Conservation (phyloP, 1,140 invertebrate genomes). For the Heterodera carotae region DNA sequence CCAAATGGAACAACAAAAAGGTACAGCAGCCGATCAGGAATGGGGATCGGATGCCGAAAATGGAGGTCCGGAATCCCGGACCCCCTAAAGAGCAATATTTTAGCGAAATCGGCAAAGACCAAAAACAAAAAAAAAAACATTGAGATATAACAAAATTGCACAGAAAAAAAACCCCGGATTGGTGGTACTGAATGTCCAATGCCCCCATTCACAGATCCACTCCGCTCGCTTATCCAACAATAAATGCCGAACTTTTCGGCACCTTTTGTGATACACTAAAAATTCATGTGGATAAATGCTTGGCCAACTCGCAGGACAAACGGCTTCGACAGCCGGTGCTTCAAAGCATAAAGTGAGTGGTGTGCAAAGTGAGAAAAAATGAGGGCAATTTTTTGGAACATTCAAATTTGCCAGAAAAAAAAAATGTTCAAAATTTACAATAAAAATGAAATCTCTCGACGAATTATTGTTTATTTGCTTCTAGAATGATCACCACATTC, state of each 20-base stretch:
- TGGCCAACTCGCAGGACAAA: conserved; percentile 29
- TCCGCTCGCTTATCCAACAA: neutral
- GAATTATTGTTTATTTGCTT: neutral
- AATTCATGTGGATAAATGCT: conserved; percentile 36
- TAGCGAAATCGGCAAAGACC: neutral
- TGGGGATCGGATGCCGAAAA: too few relatives aligned
- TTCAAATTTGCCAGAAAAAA: too few relatives aligned
- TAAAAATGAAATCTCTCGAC: too few relatives aligned
- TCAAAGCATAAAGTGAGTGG: conserved; percentile 20
- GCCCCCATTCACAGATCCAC: conserved; percentile 28
- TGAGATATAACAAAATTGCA: too few relatives aligned
- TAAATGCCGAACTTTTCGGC: conserved; percentile 37
- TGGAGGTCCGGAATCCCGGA: too few relatives aligned
- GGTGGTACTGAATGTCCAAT: too few relatives aligned
- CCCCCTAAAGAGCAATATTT: too few relatives aligned
- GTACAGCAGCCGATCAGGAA: neutral
- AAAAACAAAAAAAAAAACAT: too few relatives aligned
- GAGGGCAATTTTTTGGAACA: neutral
- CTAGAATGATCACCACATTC: conserved; percentile 35
- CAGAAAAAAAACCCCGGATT: too few relatives aligned
- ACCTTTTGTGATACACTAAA: conserved; percentile 34
- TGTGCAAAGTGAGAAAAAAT: too few relatives aligned
- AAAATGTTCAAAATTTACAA: too few relatives aligned
- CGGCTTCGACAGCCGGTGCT: conserved; percentile 22
- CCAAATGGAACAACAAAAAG: conserved; percentile 23